A percentile compares a stretch with the other conserved stretches of the same genome.
These are phyloP conservation scores for Linnaemya vulpina DNA, from an alignment of 2,888 invertebrate species.

Conservation along the genomic window DNA sequence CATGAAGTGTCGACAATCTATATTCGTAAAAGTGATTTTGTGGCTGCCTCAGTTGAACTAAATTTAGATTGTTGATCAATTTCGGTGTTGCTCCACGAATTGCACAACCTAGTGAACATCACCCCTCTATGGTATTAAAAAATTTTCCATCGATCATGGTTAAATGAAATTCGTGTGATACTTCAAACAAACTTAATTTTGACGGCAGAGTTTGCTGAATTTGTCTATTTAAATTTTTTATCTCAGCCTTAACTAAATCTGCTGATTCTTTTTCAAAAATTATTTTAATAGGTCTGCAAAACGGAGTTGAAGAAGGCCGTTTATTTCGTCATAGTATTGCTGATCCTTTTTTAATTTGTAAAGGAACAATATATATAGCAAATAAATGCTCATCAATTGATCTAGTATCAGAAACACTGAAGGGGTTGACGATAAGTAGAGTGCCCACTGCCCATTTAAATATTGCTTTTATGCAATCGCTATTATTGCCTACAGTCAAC, in stretches of 20 bases:
- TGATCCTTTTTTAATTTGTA: constrained; percentile 12
- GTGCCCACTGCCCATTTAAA: constrained; percentile 3
- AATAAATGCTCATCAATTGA: constrained; percentile 22
- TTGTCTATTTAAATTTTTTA: constrained; percentile 21
- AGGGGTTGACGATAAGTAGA: neutral
- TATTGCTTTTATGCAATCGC: neutral
- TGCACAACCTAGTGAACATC: constrained; percentile 3
- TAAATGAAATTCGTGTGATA: too few species aligned
- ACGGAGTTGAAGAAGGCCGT: constrained; percentile 12
- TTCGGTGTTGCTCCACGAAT: neutral
- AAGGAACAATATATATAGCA: constrained; percentile 5
- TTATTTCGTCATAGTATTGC: constrained; percentile 25
- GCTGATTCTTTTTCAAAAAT: constrained; percentile 27
- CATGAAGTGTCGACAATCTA: too few species aligned
- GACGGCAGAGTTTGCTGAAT: constrained; percentile 10
- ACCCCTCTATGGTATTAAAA: too few species aligned
- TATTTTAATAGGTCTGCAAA: constrained; percentile 35
- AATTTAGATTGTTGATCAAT: neutral
- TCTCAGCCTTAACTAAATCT: constrained; percentile 4
- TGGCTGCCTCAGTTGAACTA: neutral
- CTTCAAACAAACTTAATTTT: too few species aligned
- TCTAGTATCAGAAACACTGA: constrained; percentile 9
- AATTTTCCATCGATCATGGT: too few species aligned
- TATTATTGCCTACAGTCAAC: neutral
- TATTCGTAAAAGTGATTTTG: too few species aligned